Base-by-base conservation (phyloP, 2,113 vertebrate genomes). In the Lanius ludovicianus region DNA sequence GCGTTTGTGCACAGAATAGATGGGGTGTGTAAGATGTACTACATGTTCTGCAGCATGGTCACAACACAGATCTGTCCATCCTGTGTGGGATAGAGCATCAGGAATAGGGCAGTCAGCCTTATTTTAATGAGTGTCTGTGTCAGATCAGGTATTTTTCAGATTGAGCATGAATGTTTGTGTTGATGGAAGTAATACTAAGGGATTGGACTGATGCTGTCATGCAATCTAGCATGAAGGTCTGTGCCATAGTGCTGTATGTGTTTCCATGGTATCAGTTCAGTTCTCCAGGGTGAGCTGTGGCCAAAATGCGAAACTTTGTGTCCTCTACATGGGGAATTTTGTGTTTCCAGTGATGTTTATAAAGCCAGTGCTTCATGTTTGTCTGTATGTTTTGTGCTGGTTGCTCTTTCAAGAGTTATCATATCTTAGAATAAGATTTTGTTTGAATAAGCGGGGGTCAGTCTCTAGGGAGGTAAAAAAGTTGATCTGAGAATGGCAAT, bases 241-340 rank as follows among this genome's bases (percentile, higher is more conserved):
- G 39, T 94, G 25, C 75, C 2, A 0, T 10, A 49, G 60, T 2
- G 1, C 64, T 33, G 13, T 31, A 3, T 0, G 1, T 60, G 18
- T 88, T 84, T 69, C 37, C 13, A 59, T 2, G 1, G 14, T 39
- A n/a, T 27, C n/a, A 13, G 2, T 62, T 76, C 20, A 6, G 7
- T 30, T 53, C 46, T 73, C 18, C 42, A 8, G 19, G 18, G 25
- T 30, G n/a, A 74, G 50, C 33, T 84, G 23, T 30, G 50, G 46
- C 42, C 50, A 74, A 35, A 84, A 57, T 1, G 11, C 13, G 18
- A 63, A 62, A 46, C 22, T 83, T 59, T 0, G 2, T 41, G 24
- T 62, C 16, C 21, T 59, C 9, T 30, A 10, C 0, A 0, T 22
- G 30, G 13, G 60, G 64, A 21, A 63, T 42, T 55, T 15, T 62